A percentile compares a stretch with the other conserved stretches of the same genome.
These are phyloP conservation scores for Cotesia vestalis DNA, from an alignment of 1,140 invertebrate genomes.

Conservation along the genomic window DNA sequence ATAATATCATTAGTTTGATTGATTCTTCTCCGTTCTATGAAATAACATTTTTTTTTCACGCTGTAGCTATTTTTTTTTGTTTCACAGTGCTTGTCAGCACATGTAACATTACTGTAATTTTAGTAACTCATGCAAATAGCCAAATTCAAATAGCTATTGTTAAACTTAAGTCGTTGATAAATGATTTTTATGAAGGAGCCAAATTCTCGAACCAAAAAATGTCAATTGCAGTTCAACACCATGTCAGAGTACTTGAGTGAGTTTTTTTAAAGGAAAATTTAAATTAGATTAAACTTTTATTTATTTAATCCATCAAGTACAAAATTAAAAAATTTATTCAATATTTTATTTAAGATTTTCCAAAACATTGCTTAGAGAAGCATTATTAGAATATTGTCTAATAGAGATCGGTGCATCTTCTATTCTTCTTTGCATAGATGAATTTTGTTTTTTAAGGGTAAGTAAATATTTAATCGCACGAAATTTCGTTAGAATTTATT, in stretches of 20 bases:
- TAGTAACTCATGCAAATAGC: slow-evolving; percentile 40
- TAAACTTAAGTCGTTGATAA: slow-evolving; percentile 28
- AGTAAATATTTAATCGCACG: not conserved
- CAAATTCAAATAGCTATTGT: slow-evolving; percentile 36
- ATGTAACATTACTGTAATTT: slow-evolving; percentile 37
- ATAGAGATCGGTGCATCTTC: slow-evolving; percentile 44
- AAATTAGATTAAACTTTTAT: too few species aligned
- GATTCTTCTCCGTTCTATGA: slow-evolving; percentile 41
- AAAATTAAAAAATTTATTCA: too few species aligned
- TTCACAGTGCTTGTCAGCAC: slow-evolving; percentile 41
- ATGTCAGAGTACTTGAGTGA: slow-evolving; percentile 25
- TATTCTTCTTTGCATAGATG: slow-evolving; percentile 41
- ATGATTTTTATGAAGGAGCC: not conserved
- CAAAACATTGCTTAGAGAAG: not conserved
- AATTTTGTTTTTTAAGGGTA: slow-evolving; percentile 40
- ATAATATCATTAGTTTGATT: slow-evolving; percentile 40
- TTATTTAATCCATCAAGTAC: too few species aligned
- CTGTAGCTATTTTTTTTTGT: slow-evolving; percentile 35
- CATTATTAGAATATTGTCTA: slow-evolving; percentile 35
- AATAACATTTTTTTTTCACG: slow-evolving; percentile 44
- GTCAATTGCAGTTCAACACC: slow-evolving; percentile 5
- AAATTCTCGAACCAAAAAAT: slow-evolving; percentile 6
- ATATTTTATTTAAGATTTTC: not conserved
- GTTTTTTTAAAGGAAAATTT: not conserved
- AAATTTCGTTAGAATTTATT: not conserved